These are phyloP conservation scores for Melanostoma scalare DNA, from an alignment of 2,888 invertebrate species.

Conservation along the genomic window DNA sequence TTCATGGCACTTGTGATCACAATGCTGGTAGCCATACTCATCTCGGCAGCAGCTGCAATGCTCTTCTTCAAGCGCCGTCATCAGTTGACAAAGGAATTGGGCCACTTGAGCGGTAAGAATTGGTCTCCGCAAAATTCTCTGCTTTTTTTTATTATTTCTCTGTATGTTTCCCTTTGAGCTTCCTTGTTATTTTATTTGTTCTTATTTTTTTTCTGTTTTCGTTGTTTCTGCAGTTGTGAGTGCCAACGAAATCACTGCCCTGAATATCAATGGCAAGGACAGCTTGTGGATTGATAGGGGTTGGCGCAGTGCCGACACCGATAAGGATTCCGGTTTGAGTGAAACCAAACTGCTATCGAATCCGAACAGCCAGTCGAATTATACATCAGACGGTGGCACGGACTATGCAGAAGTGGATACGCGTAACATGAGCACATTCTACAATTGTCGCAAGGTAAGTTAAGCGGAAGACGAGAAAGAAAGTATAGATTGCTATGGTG, in stretches of 20 bases:
- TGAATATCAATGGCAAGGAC: conserved; percentile 84
- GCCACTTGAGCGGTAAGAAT: conserved; percentile 85
- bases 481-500: conserved; percentile 7
- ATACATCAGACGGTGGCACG: conserved; percentile 82
- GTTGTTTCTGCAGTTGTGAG: conserved; percentile 80
- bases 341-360: conserved; percentile 85
- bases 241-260: conserved; percentile 82
- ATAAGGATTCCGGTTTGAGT: conserved; percentile 84
- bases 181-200: conserved; percentile 23
- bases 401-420: conserved; percentile 88
- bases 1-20: conserved; percentile 81
- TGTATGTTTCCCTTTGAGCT: conserved; percentile 31
- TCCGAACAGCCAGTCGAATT: conserved; percentile 82
- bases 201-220: conserved; percentile 37
- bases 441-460: conserved; percentile 85
- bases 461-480: conserved; percentile 61
- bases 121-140: conserved; percentile 43
- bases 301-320: conserved; percentile 86
- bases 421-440: conserved; percentile 87
- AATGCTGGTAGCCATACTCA: conserved; percentile 79
- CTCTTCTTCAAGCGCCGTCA: conserved; percentile 81
- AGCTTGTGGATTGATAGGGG: conserved; percentile 88
- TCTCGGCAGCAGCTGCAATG: conserved; percentile 80
- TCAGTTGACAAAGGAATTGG: conserved; percentile 83
- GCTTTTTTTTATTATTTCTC: conserved; percentile 6